Evolutionary conservation across 2,113 vertebrate species (phyloP).

Genomic region (Tetraodon nigroviridis): DNA sequence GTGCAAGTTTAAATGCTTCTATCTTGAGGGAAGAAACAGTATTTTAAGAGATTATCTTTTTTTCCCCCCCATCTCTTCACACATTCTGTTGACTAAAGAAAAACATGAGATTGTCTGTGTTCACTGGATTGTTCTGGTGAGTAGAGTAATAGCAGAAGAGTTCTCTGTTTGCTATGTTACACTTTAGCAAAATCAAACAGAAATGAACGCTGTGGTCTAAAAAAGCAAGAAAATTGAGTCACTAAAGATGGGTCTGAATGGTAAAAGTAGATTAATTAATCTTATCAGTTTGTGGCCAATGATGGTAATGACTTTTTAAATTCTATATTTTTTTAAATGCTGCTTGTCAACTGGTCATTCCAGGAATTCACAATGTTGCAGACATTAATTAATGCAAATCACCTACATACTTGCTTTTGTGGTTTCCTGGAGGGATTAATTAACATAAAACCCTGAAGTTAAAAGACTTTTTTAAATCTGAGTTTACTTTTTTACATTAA

Average conservation of each 20-base stretch:
- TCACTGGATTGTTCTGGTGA: conserved; percentile 15
- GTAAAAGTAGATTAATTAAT: conserved; percentile 41
- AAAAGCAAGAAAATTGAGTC: conserved; percentile 14
- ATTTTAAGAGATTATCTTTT: conserved; percentile 11
- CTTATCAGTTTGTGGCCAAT: conserved; percentile 10
- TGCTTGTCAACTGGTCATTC: too few species aligned
- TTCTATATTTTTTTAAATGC: too few species aligned
- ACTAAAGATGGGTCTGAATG: conserved; percentile 28
- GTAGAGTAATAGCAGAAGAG: conserved; percentile 21
- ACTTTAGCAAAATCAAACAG: conserved; percentile 37
- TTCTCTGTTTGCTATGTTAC: conserved; percentile 30
- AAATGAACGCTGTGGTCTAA: conserved; percentile 23
- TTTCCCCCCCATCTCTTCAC: conserved; percentile 31
- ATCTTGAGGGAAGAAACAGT: conserved; percentile 59
- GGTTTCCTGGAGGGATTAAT: too few species aligned
- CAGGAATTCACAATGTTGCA: too few species aligned
- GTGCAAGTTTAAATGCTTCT: conserved; percentile 68
- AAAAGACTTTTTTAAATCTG: conserved; percentile 9
- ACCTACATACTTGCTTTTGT: too few species aligned
- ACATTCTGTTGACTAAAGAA: conserved; percentile 22
- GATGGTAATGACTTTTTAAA: not conserved
- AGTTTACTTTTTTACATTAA: conserved; percentile 22
- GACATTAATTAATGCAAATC: too few species aligned
- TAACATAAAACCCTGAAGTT: conserved; percentile 4
- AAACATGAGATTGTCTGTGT: conserved; percentile 9